Evolutionary conservation across 2,797 vertebrate genomes (phyloP), one percentile per base, ranked within the genome.

Genomic region (Poecilia wingei): DNA sequence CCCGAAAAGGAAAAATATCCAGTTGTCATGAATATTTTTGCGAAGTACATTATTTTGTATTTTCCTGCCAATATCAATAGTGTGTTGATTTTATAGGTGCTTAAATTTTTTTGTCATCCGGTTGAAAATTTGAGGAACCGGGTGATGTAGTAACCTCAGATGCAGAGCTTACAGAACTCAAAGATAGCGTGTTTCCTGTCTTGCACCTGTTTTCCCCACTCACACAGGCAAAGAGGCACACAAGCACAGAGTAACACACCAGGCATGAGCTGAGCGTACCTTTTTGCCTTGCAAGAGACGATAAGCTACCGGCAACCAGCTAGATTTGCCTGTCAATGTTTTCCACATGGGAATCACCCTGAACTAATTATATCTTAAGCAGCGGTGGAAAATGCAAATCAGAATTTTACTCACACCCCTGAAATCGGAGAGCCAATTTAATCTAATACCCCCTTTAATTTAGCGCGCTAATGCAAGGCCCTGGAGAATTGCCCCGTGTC

Each of bases 401-500:
- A 95, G 94, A 96, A 95, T 96, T 96, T 96, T 96, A 95, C 95
- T 96, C 95, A 96, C 95, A 96, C 95, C 95, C 95, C 95, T 95
- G 96, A 96, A 96, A 96, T 95, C 94, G 95, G 95, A 95, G 94
- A 95, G 94, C 94, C 96, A 96, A 95, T 96, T 96, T 96, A 95
- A 96, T 96, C 95, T 96, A 96, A 96, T 96, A 96, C 95, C 94
- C 94, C 95, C 95, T 96, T 96, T 96, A 96, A 96, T 96, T 96
- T 96, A 95, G 94, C 93, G 85, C 92, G 88, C 94, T 96, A 96
- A 96, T 96, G 95, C 94, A 94, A 93, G 93, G 91, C 95, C 95
- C 95, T 89, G 88, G 96, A 96, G 96, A 95, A 95, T 95, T 95
- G 94, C 93, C 95, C 95, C 81, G 91, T 95, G 95, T 95, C 93